Evolutionary conservation across 2,113 vertebrate species (phyloP).

Genomic region (Cyprinodon tularosa): DNA sequence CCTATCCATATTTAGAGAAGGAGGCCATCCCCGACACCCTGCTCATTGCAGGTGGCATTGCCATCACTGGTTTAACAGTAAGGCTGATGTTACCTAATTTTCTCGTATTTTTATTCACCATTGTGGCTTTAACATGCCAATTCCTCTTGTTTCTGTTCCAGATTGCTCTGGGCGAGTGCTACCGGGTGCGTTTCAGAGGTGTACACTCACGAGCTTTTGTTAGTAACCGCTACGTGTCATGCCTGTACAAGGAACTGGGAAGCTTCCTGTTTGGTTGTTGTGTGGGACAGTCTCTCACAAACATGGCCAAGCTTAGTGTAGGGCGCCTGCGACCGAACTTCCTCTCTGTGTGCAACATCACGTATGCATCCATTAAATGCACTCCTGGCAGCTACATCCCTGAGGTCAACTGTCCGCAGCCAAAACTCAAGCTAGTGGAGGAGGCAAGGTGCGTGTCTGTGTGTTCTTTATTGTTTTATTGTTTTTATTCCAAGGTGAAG

Average conservation of each 20-base stretch:
- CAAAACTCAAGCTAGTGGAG: conserved; percentile 56
- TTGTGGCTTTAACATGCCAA: background rate
- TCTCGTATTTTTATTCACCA: background rate
- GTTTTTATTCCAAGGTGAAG: background rate
- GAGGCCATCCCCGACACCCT: conserved; percentile 77
- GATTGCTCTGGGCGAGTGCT: conserved; percentile 81
- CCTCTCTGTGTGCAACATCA: conserved; percentile 77
- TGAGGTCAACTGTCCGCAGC: conserved; percentile 58
- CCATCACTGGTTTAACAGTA: conserved; percentile 77
- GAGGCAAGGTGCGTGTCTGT: conserved; percentile 75
- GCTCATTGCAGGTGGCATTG: conserved; percentile 79
- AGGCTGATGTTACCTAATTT: conserved; percentile 37
- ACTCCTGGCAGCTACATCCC: conserved; percentile 63
- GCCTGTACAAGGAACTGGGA: conserved; percentile 85
- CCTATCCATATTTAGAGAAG: conserved; percentile 64
- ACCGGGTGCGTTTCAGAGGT: conserved; percentile 64
- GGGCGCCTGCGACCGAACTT: conserved; percentile 82
- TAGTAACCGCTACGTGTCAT: conserved; percentile 73
- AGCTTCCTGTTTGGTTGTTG: conserved; percentile 84
- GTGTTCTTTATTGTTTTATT: background rate
- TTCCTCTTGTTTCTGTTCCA: conserved; percentile 36
- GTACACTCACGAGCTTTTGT: conserved; percentile 67
- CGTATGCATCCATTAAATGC: conserved; percentile 73
- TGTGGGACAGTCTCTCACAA: conserved; percentile 84
- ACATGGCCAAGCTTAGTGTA: conserved; percentile 82